Evolutionary conservation across 92 coral and sea anemone species (phyloP).

Genomic region (Palythoa grandiflora): DNA sequence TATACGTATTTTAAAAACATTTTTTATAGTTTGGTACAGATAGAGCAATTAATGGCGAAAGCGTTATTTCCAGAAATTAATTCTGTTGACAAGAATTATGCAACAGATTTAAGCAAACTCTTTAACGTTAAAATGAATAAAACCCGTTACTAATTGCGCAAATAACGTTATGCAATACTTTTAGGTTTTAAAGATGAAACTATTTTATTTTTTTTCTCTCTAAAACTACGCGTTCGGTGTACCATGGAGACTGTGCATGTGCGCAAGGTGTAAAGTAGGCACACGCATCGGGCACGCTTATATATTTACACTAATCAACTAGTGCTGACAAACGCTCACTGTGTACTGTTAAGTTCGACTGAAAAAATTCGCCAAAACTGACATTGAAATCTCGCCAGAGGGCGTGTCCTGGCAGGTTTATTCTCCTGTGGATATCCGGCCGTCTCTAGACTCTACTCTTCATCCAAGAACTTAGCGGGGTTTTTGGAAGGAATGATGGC

Average conservation of each 20-base stretch:
- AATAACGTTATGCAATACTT: not conserved
- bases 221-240: not conserved
- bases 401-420: not conserved
- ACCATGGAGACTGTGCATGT: too few species aligned
- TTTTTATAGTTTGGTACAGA: not conserved
- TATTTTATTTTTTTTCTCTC: not conserved
- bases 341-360: not conserved
- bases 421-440: not conserved
- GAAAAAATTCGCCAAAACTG: not conserved
- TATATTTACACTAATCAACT: constrained; percentile 3
- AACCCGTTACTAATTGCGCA: not conserved
- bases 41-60: not conserved
- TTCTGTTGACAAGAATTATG: not conserved
- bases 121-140: not conserved
- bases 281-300: constrained; percentile 34
- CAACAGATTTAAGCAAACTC: not conserved
- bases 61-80: not conserved
- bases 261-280: not conserved
- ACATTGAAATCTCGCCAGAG: not conserved
- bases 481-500: not conserved
- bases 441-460: not conserved
- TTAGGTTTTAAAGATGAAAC: too few species aligned
- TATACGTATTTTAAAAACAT: not conserved
- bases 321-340: constrained; percentile 1
- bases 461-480: not conserved